Conservation (phyloP, 2,797 vertebrate species). For the Neomorphus geoffroyi region DNA sequence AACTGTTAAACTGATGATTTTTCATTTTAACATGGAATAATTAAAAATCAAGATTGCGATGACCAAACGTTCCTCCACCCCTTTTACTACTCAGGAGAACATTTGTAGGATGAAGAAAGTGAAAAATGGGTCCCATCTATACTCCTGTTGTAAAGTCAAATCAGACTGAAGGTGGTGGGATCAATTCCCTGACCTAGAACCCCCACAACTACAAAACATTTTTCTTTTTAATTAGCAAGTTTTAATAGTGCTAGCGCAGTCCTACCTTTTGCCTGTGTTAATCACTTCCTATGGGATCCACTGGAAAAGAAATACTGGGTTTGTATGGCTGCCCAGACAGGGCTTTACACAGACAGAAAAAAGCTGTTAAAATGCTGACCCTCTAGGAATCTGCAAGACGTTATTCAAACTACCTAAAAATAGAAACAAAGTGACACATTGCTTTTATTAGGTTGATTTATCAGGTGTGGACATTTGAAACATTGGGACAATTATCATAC, state of each 20-base stretch:
- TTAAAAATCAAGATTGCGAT: not conserved
- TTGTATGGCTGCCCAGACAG: not conserved
- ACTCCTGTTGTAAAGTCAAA: not conserved
- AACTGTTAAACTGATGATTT: not conserved
- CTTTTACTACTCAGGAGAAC: not conserved
- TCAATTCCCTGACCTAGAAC: not conserved
- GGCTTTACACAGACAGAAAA: not conserved
- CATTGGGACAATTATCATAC: not conserved
- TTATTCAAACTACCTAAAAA: not conserved
- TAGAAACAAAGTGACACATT: not conserved
- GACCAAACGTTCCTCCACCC: accelerated
- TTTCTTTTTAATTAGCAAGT: not conserved
- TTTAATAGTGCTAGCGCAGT: not conserved
- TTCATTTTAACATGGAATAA: not conserved
- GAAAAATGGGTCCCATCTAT: not conserved
- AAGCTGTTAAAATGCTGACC: not conserved
- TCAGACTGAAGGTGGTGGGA: not conserved
- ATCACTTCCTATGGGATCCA: not conserved
- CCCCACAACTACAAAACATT: not conserved
- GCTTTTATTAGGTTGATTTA: not conserved
- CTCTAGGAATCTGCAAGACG: not conserved
- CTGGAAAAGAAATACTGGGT: not conserved
- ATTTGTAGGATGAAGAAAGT: not conserved
- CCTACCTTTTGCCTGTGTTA: not conserved
- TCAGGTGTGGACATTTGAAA: not conserved